Evolutionary conservation across 2,888 invertebrate species (phyloP).

Genomic region (Crocallis elinguaria): DNA sequence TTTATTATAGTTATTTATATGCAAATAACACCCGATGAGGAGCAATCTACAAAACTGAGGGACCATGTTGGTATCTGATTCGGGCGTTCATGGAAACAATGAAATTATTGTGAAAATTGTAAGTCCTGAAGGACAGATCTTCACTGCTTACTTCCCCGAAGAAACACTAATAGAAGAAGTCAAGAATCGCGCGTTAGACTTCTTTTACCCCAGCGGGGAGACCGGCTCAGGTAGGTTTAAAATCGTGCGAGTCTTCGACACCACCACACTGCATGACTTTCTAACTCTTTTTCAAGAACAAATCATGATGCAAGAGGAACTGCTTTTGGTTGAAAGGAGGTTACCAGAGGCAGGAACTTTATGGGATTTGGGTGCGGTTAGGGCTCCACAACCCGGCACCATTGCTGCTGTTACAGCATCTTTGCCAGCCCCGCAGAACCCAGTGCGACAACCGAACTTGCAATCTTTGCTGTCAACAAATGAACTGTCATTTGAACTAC

Average conservation of each 20-base stretch:
- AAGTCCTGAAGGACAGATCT: constrained; percentile 71
- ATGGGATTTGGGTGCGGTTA: constrained; percentile 74
- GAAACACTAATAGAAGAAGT: constrained; percentile 74
- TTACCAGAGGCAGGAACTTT: constrained; percentile 69
- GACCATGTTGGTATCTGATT: constrained; percentile 68
- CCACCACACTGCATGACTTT: constrained; percentile 70
- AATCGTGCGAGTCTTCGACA: constrained; percentile 69
- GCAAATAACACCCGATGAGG: not conserved
- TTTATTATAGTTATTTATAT: constrained; percentile 50
- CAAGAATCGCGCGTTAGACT: constrained; percentile 69
- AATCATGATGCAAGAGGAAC: constrained; percentile 66
- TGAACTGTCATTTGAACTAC: constrained; percentile 69
- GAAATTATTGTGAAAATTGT: constrained; percentile 70
- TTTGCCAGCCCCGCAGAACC: constrained; percentile 61
- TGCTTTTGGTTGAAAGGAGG: constrained; percentile 68
- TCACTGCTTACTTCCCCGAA: constrained; percentile 63
- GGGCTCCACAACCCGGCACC: constrained; percentile 68
- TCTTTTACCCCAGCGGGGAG: constrained; percentile 73
- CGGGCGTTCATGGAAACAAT: constrained; percentile 51
- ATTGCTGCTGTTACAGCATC: constrained; percentile 76
- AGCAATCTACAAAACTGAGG: not conserved
- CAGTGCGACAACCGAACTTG: constrained; percentile 68
- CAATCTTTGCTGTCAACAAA: constrained; percentile 76
- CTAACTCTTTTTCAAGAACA: constrained; percentile 70
- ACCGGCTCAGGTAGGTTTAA: constrained; percentile 66